Conservation (phyloP, 2,113 vertebrate species). For the Sorex araneus region DNA sequence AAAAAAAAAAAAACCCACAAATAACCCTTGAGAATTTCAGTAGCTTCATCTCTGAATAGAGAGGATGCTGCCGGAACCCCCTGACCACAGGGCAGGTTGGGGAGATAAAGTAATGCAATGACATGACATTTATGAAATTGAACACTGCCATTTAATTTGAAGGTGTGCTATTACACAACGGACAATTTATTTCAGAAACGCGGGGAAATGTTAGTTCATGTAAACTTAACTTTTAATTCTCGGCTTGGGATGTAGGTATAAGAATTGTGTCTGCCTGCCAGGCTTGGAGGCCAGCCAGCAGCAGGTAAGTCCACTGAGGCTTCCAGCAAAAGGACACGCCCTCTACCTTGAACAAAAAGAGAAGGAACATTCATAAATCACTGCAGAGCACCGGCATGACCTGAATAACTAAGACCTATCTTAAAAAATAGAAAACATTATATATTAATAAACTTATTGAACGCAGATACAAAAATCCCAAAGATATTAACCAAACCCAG, state of each 20-base stretch:
- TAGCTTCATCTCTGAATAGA: not conserved
- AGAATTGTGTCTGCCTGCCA: not conserved
- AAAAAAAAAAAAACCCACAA: not conserved
- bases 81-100: not conserved
- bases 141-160: not conserved
- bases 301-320: too few species aligned
- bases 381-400: not conserved
- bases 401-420: not conserved
- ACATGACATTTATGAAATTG: not conserved
- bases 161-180: not conserved
- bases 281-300: not conserved
- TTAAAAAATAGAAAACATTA: not conserved
- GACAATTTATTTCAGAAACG: not conserved
- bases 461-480: not conserved
- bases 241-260: not conserved
- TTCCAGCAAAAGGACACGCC: too few species aligned
- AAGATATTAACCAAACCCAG: not conserved
- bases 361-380: not conserved
- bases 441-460: not conserved
- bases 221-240: not conserved
- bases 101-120: too few species aligned
- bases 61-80: not conserved
- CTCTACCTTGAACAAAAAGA: not conserved
- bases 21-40: not conserved
- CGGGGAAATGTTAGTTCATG: not conserved